phyloP scores from a whole-genome alignment of 2,113 vertebrate genomes.

The Crypturellus undulatus region DNA sequence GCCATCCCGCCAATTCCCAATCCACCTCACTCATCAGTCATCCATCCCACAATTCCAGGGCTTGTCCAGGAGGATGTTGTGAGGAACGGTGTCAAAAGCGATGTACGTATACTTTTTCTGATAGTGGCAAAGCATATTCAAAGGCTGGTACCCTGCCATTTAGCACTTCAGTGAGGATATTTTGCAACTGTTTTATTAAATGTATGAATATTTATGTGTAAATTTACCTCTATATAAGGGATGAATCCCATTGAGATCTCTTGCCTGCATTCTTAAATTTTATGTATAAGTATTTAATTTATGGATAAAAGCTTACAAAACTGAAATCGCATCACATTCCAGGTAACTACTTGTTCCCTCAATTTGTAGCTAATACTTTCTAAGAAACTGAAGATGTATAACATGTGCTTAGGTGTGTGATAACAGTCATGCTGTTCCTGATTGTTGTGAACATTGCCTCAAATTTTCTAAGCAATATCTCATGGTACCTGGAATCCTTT shows the following conservation, averaged over 20 bases:
- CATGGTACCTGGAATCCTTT: not conserved
- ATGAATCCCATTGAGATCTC: slow-evolving; percentile 12
- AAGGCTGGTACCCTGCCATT: not conserved
- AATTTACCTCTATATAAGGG: slow-evolving; percentile 15
- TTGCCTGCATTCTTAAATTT: not conserved
- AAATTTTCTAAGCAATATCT: not conserved
- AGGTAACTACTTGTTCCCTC: not conserved
- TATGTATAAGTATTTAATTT: slow-evolving; percentile 3
- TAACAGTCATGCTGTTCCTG: not conserved
- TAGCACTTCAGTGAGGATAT: not conserved
- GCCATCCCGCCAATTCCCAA: too few relatives aligned
- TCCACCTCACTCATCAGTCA: too few relatives aligned
- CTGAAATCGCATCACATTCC: not conserved
- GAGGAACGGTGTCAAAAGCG: too few relatives aligned
- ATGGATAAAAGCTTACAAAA: not conserved
- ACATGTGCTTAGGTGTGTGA: not conserved
- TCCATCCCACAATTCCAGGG: too few relatives aligned
- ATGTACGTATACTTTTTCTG: not conserved
- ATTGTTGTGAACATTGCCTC: not conserved
- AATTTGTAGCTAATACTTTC: not conserved
- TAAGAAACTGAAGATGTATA: not conserved
- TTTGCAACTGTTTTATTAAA: not conserved
- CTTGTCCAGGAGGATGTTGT: too few relatives aligned
- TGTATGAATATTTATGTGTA: not conserved
- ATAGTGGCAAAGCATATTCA: not conserved